Base-by-base conservation (phyloP, 1,140 invertebrate genomes). In the Bombus picipes region DNA sequence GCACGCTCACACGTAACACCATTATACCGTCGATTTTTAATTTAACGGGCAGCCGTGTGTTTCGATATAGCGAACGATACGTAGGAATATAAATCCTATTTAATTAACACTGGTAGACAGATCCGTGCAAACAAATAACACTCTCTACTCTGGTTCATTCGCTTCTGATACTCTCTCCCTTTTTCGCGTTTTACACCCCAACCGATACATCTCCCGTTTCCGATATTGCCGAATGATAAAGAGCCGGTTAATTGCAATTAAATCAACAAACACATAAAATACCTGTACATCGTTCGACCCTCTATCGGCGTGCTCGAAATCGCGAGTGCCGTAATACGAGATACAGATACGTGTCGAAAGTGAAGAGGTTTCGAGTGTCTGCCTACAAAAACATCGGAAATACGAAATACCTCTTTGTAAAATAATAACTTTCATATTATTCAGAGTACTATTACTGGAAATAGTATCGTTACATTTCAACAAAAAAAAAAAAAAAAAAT, bases 221-320 rank as follows among this genome's bases (percentile, higher is more conserved):
- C 71, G 86, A 88, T 89, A 88, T 88, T 85, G 68, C 70, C 77
- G 82, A 91, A 86, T 89, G 85, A 91, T 91, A 88, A 86, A 89
- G 81, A 88, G 73, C 65, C 83, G 74, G 86, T 89, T 78, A 88
- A 89, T 91, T 91, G 81, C 86, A 86, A 91, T 88, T 86, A 88
- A 88, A 88, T 84, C 65, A 85, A 88, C 86, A 87, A 83, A 81
- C 80, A 72, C 76, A 89, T 89, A 87, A 87, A 88, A 88, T 86
- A 80, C 74, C 41, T 68, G 81, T 70, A 43, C 75, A 80, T 65
- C 75, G 76, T 78, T 77, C 73, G 32, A 25, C 53, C 72, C 72
- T 79, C 70, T 32, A 76, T 71, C 80, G 71, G 25, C 10, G 57
- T 32, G 85, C 57, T 83, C 70, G 62, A 78, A 79, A 82, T 81